Base-by-base conservation (phyloP, 1,140 invertebrate genomes). In the Psix sp. region DNA sequence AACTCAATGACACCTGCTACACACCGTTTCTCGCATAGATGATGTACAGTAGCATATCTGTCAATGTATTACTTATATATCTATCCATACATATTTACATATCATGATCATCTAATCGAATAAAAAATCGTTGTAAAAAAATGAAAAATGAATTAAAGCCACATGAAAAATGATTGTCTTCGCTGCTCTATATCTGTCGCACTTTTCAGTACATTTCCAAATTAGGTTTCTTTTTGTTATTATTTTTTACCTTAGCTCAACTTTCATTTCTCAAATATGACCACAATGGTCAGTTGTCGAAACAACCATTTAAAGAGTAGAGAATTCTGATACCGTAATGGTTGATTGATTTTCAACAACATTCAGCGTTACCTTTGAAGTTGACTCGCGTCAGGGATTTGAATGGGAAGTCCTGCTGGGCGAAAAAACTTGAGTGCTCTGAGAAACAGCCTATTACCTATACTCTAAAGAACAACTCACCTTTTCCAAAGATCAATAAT, bases 1-100 rank as follows among this genome's bases (percentile, higher is more conserved):
- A 67, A 67, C 36, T 67, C 63, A 67, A 57, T 57, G 45, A 67
- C 52, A 67, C 52, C 57, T 48, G 33, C 51, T 66, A 48, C 43
- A 48, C 60, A 45, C 20, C 17, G 18, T 66, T 66, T 66, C 62
- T 66, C 49, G 42, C 40, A 66, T 49, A 49, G 62, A 57, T 49
- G 45, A 57, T 57, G 36, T 57, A 54, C 62, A 16, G 62, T 66
- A 66, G 62, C 62, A 49, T 57, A 56, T 51, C 62, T 66, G 62
- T 57, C 62, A 66, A 17, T 35, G n/a, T n/a, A n/a, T n/a, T n/a
- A n/a, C n/a, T n/a, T n/a, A n/a, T n/a, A n/a, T n/a, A n/a, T n/a
- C n/a, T 43, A 6, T 10, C 26, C 17, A 49, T 42, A 66, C 39
- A 21, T 57, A 57, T 57, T 15, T 16, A 18, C 38, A 10, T 48